Base-by-base conservation (phyloP, 1,140 invertebrate species). In the Lasioglossum baleicum region DNA sequence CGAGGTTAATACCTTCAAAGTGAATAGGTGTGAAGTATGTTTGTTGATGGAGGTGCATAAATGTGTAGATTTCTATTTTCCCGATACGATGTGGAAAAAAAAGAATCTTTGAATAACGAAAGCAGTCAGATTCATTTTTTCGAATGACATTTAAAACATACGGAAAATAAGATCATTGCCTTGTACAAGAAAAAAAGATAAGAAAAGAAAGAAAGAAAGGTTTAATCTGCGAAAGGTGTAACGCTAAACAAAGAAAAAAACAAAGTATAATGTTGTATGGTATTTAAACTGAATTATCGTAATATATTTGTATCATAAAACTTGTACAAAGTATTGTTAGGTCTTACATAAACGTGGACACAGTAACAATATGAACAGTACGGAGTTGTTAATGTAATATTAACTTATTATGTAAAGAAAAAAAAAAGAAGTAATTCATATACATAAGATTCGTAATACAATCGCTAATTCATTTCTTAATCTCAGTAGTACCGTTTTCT, bases 1-100 rank as follows among this genome's bases (percentile, higher is more conserved):
- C 93, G 76, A 95, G 94, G 91, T 93, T 94, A 87, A 94, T 95
- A 86, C 68, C 86, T 66, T 70, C 83, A 84, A 89, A 90, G 80
- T 85, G 86, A 91, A 84, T 85, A 70, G 86, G 89, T 91, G 82
- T 82, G 83, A 88, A 85, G 82, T 86, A 83, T 80, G 85, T 75
- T 86, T 87, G 84, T 75, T 83, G 80, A 85, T 86, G 72, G 51
- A 89, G 88, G 80, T 80, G 84, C 76, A 84, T 91, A 89, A 89
- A 88, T 88, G 91, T 88, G 83, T 91, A 92, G 80, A 90, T 89
- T 89, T 87, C 65, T 89, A 88, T 88, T 86, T 90, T 90, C 74
- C 68, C 65, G 79, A 60, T 80, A 85, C 40, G 65, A 64, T 53
- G 44, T 53, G 68, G 66, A 75, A 76, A 63, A 44, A 61, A 56